Percentiles rank a stretch among this genome's conserved stretches.
These are phyloP conservation scores for Erpetoichthys calabaricus DNA, from an alignment of 2,797 vertebrate genomes.

Conservation along the genomic window DNA sequence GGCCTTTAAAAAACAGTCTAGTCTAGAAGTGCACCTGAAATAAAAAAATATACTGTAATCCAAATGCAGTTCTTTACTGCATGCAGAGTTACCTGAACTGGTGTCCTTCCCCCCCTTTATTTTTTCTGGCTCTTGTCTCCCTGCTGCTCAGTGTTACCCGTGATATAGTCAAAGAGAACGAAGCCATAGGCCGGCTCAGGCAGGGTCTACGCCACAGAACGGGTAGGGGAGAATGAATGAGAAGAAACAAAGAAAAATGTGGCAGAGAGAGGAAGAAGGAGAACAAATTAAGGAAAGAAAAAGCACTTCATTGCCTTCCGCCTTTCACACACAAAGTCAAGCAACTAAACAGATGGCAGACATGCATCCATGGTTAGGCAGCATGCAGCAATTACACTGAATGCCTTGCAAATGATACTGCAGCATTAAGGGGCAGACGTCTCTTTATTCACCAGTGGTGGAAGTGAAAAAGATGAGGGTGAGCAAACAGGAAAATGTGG, in stretches of 20 bases:
- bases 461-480: background rate
- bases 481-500: background rate
- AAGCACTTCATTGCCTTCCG: no score
- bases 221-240: background rate
- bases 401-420: no score
- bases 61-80: background rate
- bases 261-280: background rate
- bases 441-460: no score
- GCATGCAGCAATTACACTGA: no score
- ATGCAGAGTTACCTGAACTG: constrained; percentile 2
- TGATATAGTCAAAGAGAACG: constrained; percentile 71
- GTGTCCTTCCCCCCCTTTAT: constrained; percentile 22
- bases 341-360: no score
- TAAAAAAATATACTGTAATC: no score
- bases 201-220: constrained; percentile 28
- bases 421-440: no score
- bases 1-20: no score
- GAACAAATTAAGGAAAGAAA: background rate
- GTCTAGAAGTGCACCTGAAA: no score
- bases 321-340: no score
- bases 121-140: constrained; percentile 35
- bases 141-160: constrained; percentile 47
- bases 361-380: no score
- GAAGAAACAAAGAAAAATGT: background rate
- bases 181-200: constrained; percentile 62